Evolutionary conservation across 1,140 invertebrate genomes (phyloP), one percentile per base, ranked within the genome.

Genomic region (Leptinotarsa undecemlineata): DNA sequence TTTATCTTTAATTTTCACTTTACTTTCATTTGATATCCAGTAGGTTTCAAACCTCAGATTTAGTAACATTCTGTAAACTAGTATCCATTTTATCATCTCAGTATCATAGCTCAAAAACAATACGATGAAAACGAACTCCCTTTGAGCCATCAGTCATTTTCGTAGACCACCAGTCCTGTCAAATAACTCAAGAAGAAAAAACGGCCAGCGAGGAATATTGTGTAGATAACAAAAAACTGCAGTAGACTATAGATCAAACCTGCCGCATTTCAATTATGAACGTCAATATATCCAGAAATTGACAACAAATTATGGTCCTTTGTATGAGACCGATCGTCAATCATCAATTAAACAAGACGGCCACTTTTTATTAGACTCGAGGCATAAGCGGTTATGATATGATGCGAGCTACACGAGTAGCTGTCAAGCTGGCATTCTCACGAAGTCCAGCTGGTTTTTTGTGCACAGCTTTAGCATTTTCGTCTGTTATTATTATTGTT

Each of bases 281-380:
- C 79, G 79, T 82, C 79, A 80, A 81, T 80, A 82, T 82, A 83
- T 82, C 82, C 82, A 80, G 82, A 84, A 83, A 84, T 84, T 80
- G 82, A 82, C 82, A 84, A 83, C 83, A 84, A 84, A 84, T 84
- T 84, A 84, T 83, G 83, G 79, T 81, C 81, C 82, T 84, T 84
- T 84, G 83, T 84, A 75, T 78, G 72, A 73, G 72, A 73, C 79
- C 82, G 81, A 82, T 82, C 82, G 81, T 84, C 68, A 80, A 83
- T 84, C 83, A 84, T 84, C 82, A 84, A 84, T 84, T 84, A 84
- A 80, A 78, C 74, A 79, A 77, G 77, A 73, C 71, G 76, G 75
- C 79, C 68, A 78, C 74, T 79, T 81, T 81, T 79, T 80, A 74
- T 73, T 74, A 42, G 26, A 68, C 63, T 48, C 68, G 69, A 76